Evolutionary conservation across 2,797 vertebrate genomes (phyloP).

Genomic region (Semotilus atromaculatus): DNA sequence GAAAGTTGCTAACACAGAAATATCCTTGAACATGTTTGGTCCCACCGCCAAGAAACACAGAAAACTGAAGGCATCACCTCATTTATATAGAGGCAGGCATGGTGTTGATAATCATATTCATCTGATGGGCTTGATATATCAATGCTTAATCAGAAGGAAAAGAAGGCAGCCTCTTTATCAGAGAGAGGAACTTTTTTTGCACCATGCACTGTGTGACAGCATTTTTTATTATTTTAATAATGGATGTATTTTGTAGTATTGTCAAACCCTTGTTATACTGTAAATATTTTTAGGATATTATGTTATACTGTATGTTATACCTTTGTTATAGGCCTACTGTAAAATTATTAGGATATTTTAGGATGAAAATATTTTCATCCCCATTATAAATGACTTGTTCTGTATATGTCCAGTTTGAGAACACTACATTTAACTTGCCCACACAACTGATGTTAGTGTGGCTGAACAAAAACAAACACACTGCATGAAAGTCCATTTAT

Average conservation of each 20-base stretch:
- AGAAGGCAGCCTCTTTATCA: neutral
- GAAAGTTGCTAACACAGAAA: neutral
- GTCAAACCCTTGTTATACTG: neutral
- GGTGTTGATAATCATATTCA: neutral
- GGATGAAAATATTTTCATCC: too few relatives aligned
- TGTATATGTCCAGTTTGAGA: neutral
- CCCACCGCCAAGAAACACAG: neutral
- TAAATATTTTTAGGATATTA: neutral
- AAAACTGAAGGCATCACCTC: neutral
- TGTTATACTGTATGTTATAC: too few relatives aligned
- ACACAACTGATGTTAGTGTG: neutral
- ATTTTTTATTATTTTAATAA: neutral
- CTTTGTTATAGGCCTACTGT: neutral
- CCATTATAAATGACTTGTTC: neutral
- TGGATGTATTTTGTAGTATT: neutral
- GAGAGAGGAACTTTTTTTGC: neutral
- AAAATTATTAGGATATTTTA: neutral
- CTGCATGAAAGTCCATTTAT: neutral
- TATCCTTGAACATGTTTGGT: neutral
- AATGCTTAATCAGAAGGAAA: neutral
- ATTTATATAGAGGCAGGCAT: neutral
- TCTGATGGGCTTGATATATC: neutral
- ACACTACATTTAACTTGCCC: neutral
- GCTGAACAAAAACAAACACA: neutral
- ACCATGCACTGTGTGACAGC: neutral